Percentiles rank a stretch among this genome's conserved stretches.
Conservation (phyloP, 2,113 vertebrate species). For the Aythya baeri region DNA sequence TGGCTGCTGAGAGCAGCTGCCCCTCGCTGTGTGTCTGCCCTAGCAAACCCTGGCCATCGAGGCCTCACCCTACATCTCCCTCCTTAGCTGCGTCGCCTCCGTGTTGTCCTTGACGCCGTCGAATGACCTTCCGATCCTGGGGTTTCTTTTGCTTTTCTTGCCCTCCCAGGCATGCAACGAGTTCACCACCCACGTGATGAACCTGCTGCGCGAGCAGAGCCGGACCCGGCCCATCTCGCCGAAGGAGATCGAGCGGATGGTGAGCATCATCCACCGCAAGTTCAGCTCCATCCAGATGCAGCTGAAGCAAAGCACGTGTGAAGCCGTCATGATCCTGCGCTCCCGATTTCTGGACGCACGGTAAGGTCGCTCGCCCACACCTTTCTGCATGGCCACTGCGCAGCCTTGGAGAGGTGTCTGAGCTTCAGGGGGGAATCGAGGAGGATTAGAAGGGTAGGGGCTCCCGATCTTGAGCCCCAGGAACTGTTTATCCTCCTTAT, state of each 20-base stretch:
- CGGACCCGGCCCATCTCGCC: conserved; percentile 96
- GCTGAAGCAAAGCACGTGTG: conserved; percentile 98
- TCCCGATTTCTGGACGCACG: conserved; percentile 96
- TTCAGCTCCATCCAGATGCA: conserved; percentile 99
- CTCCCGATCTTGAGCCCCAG: neutral
- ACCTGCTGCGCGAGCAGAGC: conserved; percentile 95
- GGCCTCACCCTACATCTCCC: rapidly evolving
- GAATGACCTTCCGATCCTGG: conserved; percentile 29
- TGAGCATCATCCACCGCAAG: conserved; percentile 98
- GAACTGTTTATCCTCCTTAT: neutral
- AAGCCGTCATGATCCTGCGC: conserved; percentile 98
- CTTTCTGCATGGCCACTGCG: rapidly evolving
- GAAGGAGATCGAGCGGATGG: conserved; percentile 99
- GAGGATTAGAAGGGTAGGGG: neutral
- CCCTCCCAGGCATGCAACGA: conserved; percentile 91
- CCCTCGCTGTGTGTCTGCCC: neutral
- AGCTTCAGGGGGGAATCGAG: neutral
- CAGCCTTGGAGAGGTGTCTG: neutral
- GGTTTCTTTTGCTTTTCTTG: conserved; percentile 57
- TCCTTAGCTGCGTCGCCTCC: neutral
- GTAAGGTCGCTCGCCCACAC: conserved; percentile 59
- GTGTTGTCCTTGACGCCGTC: rapidly evolving
- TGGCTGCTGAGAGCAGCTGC: neutral
- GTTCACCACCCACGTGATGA: conserved; percentile 99
- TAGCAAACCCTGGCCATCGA: neutral